These are phyloP conservation scores for Theristicus caerulescens DNA, from an alignment of 2,113 vertebrate genomes.

Conservation along the genomic window DNA sequence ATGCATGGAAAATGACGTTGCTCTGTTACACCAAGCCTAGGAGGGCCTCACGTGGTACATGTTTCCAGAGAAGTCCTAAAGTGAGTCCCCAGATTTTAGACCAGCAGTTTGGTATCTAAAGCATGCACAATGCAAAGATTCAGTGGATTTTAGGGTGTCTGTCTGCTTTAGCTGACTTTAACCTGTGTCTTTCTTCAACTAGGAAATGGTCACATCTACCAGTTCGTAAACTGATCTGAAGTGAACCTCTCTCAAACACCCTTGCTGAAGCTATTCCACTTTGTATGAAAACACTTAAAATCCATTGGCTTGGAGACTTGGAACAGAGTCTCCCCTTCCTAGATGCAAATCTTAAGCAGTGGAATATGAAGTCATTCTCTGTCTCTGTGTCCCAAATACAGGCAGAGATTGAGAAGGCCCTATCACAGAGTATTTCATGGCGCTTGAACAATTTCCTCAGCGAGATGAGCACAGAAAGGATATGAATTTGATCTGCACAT, in stretches of 20 bases:
- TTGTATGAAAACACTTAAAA: background rate
- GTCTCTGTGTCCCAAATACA: background rate
- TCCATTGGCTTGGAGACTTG: background rate
- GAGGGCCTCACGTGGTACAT: background rate
- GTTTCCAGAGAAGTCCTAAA: background rate
- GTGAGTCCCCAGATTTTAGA: background rate
- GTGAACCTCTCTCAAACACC: background rate
- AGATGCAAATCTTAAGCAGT: background rate
- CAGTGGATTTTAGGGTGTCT: background rate
- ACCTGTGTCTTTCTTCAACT: background rate
- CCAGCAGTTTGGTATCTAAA: background rate
- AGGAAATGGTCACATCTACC: background rate
- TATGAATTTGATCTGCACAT: background rate
- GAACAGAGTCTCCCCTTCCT: background rate
- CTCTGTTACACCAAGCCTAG: background rate
- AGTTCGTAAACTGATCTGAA: background rate
- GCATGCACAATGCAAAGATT: background rate
- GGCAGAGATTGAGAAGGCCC: background rate
- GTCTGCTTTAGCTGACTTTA: background rate
- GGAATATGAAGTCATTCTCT: background rate
- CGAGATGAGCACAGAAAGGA: background rate
- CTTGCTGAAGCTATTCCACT: background rate
- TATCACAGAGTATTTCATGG: background rate
- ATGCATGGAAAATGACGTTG: background rate
- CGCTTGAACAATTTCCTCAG: background rate